phyloP scores from a whole-genome alignment of 1,140 invertebrate genomes.

The Carcinoscorpius rotundicauda region DNA sequence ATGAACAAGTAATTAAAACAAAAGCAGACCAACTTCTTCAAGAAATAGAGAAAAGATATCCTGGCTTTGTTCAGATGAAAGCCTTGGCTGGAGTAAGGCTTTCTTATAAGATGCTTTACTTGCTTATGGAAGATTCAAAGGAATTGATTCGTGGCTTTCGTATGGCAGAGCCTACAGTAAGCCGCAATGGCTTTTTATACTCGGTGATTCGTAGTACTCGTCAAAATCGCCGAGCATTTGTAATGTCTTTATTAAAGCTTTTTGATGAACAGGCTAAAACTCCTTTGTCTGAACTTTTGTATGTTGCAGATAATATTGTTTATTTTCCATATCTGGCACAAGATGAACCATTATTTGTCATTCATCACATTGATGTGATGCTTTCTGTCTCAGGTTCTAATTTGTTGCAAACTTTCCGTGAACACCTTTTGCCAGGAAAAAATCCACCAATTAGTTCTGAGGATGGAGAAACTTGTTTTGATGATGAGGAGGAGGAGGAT shows the following conservation, averaged over 20 bases:
- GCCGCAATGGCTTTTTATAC: constrained; percentile 93
- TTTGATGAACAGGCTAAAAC: constrained; percentile 49
- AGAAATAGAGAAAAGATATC: constrained; percentile 98
- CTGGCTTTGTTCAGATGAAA: constrained; percentile 91
- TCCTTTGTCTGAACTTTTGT: constrained; percentile 83
- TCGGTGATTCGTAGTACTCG: constrained; percentile 78
- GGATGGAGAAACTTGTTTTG: constrained; percentile 63
- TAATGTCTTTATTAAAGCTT: constrained; percentile 82
- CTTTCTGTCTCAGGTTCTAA: constrained; percentile 51
- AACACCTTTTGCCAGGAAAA: constrained; percentile 22
- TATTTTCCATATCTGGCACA: constrained; percentile 95
- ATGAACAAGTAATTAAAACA: constrained; percentile 65
- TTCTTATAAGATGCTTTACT: constrained; percentile 23
- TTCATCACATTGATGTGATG: constrained; percentile 94
- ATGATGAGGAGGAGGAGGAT: constrained; percentile 87
- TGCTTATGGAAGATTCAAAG: constrained; percentile 28
- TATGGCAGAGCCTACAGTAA: constrained; percentile 64
- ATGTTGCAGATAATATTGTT: constrained; percentile 94
- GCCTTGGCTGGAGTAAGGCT: constrained; percentile 65
- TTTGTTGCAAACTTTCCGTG: constrained; percentile 30
- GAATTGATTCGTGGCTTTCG: constrained; percentile 54
- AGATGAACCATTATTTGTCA: constrained; percentile 96
- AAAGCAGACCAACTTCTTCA: constrained; percentile 91
- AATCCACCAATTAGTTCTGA: constrained; percentile 48
- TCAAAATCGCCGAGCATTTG: constrained; percentile 82